Base-by-base conservation (phyloP, 2,797 vertebrate genomes). In the Protosalanx chinensis region DNA sequence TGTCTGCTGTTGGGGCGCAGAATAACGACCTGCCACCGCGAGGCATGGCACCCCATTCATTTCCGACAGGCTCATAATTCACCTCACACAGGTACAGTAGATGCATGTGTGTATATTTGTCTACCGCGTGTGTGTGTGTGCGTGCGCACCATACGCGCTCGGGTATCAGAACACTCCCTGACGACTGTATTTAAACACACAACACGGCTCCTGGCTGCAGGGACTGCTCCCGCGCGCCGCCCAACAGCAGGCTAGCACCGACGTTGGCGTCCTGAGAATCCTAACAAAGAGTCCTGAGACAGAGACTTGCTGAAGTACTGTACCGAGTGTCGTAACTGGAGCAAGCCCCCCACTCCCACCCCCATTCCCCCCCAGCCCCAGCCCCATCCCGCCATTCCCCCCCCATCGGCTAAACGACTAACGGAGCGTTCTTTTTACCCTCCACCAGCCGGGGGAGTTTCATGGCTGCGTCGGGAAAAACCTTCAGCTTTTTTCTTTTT, bases 11-110 rank as follows among this genome's bases (percentile, higher is more conserved):
- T 87, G 81, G 83, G 85, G 91, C 84, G 81, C 83, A 86, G 87
- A 90, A 81, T 89, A 93, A 92, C 82, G 79, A 89, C 88, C 91
- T 90, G 89, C 85, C 88, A 89, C 77, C 74, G 61, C 84, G 78
- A 84, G 83, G 71, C 46, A 70, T 75, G 70, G 80, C 82, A 79
- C 81, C 61, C 84, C 81, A 87, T 90, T 91, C 81, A 88, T 92
- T 90, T 88, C 83, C 85, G 73, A 71, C 67, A 67, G 59, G 78
- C 81, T 81, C 75, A 76, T 90, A 88, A 85, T 90, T 91, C 80
- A 90, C 61, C 90, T 91, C 80, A 90, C 64, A 66, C 71, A 72
- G 71, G 1, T 68, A 58, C 76, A 72, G 74, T 77, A 68, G 23
- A 61, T 57, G 76, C 69, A 69, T 78, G 75, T 73, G 57, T 77